Evolutionary conservation across 2,797 vertebrate genomes (phyloP), one percentile per base, ranked within the genome.

Genomic region (Catharus ustulatus): DNA sequence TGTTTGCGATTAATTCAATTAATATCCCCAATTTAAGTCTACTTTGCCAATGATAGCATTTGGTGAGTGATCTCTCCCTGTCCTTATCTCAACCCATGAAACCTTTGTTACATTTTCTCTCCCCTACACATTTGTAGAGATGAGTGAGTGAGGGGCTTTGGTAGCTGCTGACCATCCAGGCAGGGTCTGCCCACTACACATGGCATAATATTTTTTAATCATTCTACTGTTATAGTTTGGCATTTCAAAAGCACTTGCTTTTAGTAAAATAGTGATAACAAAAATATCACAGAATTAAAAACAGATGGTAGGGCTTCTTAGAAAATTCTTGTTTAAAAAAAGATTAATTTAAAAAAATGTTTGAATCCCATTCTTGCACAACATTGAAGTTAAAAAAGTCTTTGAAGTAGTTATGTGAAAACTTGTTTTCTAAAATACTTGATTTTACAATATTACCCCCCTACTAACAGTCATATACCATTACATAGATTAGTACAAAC

Each of bases 131-230:
- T 14, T 46, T 32, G 12, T 52, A 32, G 40, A 19, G 3, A 51
- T 6, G 4, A 46, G 13, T 46, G 40, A 40, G 40, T 40, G 40
- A 40, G 40, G 4, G 17, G 15, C 15, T 74, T 59, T 54, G 17
- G 15, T 19, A 40, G 14, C 10, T 22, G 34, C 34, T 23, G 32
- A 64, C 17, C 29, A 34, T 46, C 8, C 24, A 46, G n/a, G 6
- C 15, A 74, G 18, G 4, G 30, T 42, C 17, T 0, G 0, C 26
- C 9, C 10, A 34, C 8, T 42, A 16, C 3, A 48, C 1, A 32
- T 8, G 7, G 13, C 20, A 48, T 68, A 85, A 20, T 3, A 30
- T 5, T 71, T 84, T 52, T 72, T 5, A 83, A 71, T 63, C 8
- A 30, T 68, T 86, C 59, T 72, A 6, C 17, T 51, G 8, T 14